These are phyloP conservation scores for Sparidentex hasta DNA, from an alignment of 2,797 vertebrate genomes.

Conservation along the genomic window DNA sequence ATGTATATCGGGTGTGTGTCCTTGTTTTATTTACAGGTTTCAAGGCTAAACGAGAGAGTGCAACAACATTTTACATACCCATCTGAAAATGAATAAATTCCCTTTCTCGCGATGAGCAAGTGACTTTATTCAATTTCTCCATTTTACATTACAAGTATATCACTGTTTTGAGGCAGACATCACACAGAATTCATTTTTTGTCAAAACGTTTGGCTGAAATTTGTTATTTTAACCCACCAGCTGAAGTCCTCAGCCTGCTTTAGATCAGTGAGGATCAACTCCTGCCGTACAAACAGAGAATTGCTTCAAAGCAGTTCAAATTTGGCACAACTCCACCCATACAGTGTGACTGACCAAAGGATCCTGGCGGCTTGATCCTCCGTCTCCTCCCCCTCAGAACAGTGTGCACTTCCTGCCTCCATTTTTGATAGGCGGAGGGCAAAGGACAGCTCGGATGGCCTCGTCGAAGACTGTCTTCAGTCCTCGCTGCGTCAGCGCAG, in stretches of 20 bases:
- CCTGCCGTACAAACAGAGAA: neutral
- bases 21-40: neutral
- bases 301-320: neutral
- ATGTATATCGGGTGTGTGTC: neutral
- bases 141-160: neutral
- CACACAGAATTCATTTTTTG: neutral
- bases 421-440: neutral
- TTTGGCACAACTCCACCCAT: neutral
- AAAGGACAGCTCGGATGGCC: neutral
- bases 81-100: neutral
- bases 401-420: neutral
- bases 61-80: neutral
- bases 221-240: neutral
- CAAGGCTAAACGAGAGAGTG: neutral
- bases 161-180: neutral
- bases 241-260: neutral
- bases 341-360: neutral
- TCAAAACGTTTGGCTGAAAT: neutral
- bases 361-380: neutral
- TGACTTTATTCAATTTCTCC: neutral
- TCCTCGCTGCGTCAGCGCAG: conserved; percentile 24
- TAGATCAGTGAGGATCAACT: neutral
- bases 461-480: conserved; percentile 18
- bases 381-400: neutral
- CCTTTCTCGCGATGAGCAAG: neutral